Conservation (phyloP, 2,797 vertebrate species). For the Borostomias antarcticus region DNA sequence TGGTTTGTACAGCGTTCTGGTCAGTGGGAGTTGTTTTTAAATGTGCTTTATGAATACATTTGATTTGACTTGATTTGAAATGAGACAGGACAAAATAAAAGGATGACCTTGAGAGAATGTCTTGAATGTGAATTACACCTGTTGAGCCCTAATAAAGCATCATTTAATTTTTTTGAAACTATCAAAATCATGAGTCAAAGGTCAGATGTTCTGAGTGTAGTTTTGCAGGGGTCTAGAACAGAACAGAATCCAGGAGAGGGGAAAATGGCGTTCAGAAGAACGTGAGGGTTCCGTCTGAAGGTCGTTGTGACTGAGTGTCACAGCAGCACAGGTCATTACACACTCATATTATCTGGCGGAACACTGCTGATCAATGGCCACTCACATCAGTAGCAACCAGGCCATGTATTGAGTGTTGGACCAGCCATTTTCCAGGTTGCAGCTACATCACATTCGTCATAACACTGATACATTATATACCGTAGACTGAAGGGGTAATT, state of each 20-base stretch:
- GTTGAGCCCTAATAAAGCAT: too few species aligned
- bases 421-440: slow-evolving; percentile 20
- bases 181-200: too few species aligned
- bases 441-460: background rate
- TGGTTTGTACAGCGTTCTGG: too few species aligned
- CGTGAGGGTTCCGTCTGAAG: slow-evolving; percentile 58
- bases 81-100: too few species aligned
- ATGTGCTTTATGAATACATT: too few species aligned
- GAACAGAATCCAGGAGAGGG: too few species aligned
- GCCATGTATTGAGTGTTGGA: slow-evolving; percentile 41
- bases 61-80: too few species aligned
- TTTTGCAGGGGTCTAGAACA: background rate
- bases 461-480: slow-evolving; percentile 11
- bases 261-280: background rate
- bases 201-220: too few species aligned
- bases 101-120: too few species aligned
- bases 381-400: slow-evolving; percentile 45
- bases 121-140: too few species aligned
- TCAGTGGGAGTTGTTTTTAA: too few species aligned
- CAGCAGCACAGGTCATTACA: slow-evolving; percentile 23
- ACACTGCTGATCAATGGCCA: background rate
- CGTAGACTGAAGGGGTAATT: slow-evolving; percentile 27
- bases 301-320: slow-evolving; percentile 37
- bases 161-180: too few species aligned
- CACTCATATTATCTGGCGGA: background rate